Conservation (phyloP, 2,797 vertebrate species). For the Acrossocheilus wenchowensis region DNA sequence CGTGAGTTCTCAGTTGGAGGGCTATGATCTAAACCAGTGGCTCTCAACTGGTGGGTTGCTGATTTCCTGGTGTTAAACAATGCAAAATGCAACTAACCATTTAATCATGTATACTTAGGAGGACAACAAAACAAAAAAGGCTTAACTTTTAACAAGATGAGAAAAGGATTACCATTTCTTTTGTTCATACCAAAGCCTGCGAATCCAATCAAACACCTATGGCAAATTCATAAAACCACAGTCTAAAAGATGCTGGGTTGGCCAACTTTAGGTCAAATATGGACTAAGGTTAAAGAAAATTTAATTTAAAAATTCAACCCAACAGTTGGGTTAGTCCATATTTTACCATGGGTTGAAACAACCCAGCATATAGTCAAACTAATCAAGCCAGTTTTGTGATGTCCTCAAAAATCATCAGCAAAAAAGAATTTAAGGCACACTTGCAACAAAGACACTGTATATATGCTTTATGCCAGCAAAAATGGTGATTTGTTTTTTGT, state of each 20-base stretch:
- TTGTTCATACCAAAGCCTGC: neutral
- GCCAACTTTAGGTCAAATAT: neutral
- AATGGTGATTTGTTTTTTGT: neutral
- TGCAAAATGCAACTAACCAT: constrained; percentile 50
- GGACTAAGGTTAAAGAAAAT: neutral
- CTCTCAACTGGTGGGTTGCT: constrained; percentile 14
- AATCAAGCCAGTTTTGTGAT: neutral
- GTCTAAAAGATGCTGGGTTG: neutral
- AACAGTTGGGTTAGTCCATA: neutral
- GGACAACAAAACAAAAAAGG: neutral
- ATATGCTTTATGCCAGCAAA: too few relatives aligned
- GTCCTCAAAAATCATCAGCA: neutral
- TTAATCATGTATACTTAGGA: neutral
- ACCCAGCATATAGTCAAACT: neutral
- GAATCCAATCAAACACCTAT: neutral
- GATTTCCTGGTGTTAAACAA: neutral
- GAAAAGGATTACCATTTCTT: neutral
- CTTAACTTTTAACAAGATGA: neutral
- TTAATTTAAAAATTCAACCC: neutral
- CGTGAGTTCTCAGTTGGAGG: constrained; percentile 28
- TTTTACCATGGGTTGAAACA: neutral
- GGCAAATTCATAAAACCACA: neutral
- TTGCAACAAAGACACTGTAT: neutral
- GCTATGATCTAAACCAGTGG: constrained; percentile 14
- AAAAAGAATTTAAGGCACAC: neutral